phyloP scores from a whole-genome alignment of 1,140 invertebrate genomes.

The Lysiphlebus fabarum region DNA sequence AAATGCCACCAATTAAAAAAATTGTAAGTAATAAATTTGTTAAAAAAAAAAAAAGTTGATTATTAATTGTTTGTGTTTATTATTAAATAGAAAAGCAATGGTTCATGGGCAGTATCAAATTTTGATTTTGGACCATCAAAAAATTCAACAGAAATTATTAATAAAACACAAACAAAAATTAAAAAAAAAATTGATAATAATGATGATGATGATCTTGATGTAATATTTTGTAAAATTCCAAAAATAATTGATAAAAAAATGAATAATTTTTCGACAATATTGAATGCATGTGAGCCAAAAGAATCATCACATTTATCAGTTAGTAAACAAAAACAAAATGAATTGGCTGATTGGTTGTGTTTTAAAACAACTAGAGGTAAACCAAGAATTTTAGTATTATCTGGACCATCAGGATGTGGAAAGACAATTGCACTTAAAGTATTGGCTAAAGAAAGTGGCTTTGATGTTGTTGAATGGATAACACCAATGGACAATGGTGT shows the following conservation, averaged over 20 bases:
- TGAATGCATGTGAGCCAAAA: conserved; percentile 43
- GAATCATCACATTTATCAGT: conserved; percentile 39
- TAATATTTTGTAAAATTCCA: background rate
- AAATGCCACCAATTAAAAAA: conserved; percentile 13
- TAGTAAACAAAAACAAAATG: conserved; percentile 48
- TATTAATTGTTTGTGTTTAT: too few species aligned
- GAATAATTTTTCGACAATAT: conserved; percentile 35
- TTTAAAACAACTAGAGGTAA: conserved; percentile 39
- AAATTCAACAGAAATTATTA: too few species aligned
- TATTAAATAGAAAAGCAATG: too few species aligned
- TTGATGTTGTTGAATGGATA: conserved; percentile 68
- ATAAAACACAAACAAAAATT: too few species aligned
- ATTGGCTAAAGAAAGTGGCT: conserved; percentile 59
- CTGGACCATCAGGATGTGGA: conserved; percentile 69
- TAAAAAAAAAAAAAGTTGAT: too few species aligned
- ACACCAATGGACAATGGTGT: conserved; percentile 63
- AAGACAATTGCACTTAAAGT: conserved; percentile 65
- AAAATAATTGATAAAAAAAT: conserved; percentile 24
- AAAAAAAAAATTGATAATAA: background rate
- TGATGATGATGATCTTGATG: too few species aligned
- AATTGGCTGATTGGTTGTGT: conserved; percentile 44
- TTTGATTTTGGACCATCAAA: too few species aligned
- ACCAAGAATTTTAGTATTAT: conserved; percentile 62
- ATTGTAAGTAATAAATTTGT: conserved; percentile 7
- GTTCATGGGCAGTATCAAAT: too few species aligned